A percentile compares a stretch with the other conserved stretches of the same genome.
Evolutionary conservation across 2,113 vertebrate species (phyloP).

Genomic region (Illadopsis cleaveri): DNA sequence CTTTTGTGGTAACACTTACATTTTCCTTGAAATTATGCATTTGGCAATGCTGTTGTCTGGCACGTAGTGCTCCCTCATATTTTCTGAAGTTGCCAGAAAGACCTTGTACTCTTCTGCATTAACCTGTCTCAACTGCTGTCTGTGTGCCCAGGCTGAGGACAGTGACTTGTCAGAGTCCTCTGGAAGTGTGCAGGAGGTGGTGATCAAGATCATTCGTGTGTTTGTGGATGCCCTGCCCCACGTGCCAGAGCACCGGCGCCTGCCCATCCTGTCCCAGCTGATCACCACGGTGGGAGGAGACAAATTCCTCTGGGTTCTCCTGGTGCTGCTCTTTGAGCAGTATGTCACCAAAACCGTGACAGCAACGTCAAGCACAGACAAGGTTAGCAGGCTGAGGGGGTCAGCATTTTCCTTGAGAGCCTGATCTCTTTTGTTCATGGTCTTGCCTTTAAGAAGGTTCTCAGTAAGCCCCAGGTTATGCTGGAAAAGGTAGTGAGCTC

Average conservation of each 20-base stretch:
- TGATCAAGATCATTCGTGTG: conserved; percentile 83
- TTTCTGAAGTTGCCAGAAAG: neutral
- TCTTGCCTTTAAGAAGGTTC: neutral
- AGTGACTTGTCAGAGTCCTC: conserved; percentile 66
- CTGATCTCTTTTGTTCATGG: neutral
- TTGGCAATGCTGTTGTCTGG: neutral
- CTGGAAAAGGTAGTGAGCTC: neutral
- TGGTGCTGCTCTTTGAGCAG: conserved; percentile 88
- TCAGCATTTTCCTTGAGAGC: neutral
- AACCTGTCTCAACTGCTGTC: neutral
- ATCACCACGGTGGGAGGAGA: conserved; percentile 81
- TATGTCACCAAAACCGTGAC: conserved; percentile 81
- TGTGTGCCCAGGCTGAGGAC: conserved; percentile 77
- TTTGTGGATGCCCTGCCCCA: conserved; percentile 94
- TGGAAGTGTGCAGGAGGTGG: conserved; percentile 75
- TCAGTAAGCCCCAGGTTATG: neutral
- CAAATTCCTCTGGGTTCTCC: conserved; percentile 90
- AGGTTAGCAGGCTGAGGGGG: conserved; percentile 68
- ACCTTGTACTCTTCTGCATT: neutral
- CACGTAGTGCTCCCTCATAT: accelerated
- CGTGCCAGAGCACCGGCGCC: conserved; percentile 89
- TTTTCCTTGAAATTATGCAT: neutral
- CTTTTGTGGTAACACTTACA: accelerated
- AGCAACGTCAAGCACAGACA: conserved; percentile 71
- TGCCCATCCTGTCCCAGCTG: conserved; percentile 86